Conservation (phyloP, 2,888 invertebrate genomes). For the Halocaridina rubra region DNA sequence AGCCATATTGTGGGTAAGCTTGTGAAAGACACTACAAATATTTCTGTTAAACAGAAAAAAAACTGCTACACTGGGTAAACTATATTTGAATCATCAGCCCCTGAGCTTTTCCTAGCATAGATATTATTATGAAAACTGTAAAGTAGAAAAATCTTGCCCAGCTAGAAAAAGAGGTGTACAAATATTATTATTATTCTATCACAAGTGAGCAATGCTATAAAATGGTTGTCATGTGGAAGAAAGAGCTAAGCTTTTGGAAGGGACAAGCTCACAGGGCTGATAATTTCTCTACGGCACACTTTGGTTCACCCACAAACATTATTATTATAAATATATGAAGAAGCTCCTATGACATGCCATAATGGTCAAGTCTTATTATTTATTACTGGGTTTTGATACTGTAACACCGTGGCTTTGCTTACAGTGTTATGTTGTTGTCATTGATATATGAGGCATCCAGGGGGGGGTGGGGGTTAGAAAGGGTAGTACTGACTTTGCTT, state of each 20-base stretch:
- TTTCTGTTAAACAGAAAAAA: conserved; percentile 38
- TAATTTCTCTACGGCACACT: conserved; percentile 40
- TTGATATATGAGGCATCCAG: conserved; percentile 40
- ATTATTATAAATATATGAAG: conserved; percentile 14
- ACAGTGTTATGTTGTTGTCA: conserved; percentile 23
- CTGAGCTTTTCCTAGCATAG: conserved; percentile 27
- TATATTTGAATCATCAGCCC: conserved; percentile 43
- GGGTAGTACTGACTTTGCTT: conserved; percentile 47
- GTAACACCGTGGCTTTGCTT: conserved; percentile 36
- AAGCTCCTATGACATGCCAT: conserved; percentile 30
- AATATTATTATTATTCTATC: conserved; percentile 51
- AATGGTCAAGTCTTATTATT: conserved; percentile 1
- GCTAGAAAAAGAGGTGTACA: conserved; percentile 58
- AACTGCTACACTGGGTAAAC: conserved; percentile 37
- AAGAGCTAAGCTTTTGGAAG: conserved; percentile 50
- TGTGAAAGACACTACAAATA: conserved; percentile 52
- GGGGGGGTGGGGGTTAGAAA: conserved; percentile 32
- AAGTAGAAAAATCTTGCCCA: conserved; percentile 50
- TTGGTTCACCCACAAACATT: conserved; percentile 41
- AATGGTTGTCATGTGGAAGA: conserved; percentile 42
- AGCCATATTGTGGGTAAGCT: conserved; percentile 47
- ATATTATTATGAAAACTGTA: conserved; percentile 29
- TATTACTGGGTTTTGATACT: conserved; percentile 26
- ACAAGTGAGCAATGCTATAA: conserved; percentile 52
- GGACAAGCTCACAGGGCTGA: conserved; percentile 42